Evolutionary conservation across 2,888 invertebrate species (phyloP).

Genomic region (Monochamus alternatus): DNA sequence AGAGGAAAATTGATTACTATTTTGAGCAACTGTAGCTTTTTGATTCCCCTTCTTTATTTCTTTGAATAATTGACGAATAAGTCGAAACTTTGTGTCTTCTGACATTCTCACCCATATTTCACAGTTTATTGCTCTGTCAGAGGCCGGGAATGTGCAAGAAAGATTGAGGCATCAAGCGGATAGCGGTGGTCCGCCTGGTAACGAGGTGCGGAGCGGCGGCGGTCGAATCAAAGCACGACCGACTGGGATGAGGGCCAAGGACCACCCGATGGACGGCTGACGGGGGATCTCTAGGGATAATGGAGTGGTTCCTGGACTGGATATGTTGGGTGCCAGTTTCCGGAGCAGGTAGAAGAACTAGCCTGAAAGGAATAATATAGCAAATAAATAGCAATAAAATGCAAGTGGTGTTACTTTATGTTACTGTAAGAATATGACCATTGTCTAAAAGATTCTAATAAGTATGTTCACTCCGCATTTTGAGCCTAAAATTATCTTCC

Average conservation of each 20-base stretch:
- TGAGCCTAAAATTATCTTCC: too few relatives aligned
- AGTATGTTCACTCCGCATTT: too few relatives aligned
- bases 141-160: slow-evolving; percentile 60
- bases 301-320: slow-evolving; percentile 62
- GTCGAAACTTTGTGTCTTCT: too few relatives aligned
- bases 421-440: too few relatives aligned
- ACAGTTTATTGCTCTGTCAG: slow-evolving; percentile 62
- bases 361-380: too few relatives aligned
- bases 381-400: too few relatives aligned
- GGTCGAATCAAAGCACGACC: slow-evolving; percentile 45
- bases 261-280: slow-evolving; percentile 62
- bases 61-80: too few relatives aligned
- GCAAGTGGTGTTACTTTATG: too few relatives aligned
- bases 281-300: slow-evolving; percentile 65
- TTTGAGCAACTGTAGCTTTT: too few relatives aligned
- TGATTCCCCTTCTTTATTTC: too few relatives aligned
- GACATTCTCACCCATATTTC: slow-evolving; percentile 56
- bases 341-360: background rate
- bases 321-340: background rate
- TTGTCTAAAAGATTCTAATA: too few relatives aligned
- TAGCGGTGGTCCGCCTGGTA: slow-evolving; percentile 62
- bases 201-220: slow-evolving; percentile 65
- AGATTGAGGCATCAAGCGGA: slow-evolving; percentile 66
- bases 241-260: slow-evolving; percentile 43
- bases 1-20: too few relatives aligned